These are phyloP conservation scores for Steinernema khuongi DNA, from an alignment of 1,140 invertebrate species.

Conservation along the genomic window DNA sequence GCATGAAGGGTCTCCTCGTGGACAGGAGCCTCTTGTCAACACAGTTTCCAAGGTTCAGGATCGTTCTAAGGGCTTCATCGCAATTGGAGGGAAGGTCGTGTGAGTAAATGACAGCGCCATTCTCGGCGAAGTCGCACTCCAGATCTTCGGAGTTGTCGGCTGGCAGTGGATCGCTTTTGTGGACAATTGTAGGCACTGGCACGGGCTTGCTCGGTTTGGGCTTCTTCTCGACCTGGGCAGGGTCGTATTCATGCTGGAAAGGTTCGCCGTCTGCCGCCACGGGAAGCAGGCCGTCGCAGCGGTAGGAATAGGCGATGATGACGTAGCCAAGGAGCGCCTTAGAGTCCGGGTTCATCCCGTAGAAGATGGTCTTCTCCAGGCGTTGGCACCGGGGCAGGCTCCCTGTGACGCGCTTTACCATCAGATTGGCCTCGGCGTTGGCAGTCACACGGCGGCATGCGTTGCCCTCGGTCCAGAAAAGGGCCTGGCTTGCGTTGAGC, in stretches of 20 bases:
- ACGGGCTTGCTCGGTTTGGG: too few species aligned
- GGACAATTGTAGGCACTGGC: too few species aligned
- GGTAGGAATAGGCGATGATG: not conserved
- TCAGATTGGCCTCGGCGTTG: not conserved
- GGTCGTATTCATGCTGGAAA: too few species aligned
- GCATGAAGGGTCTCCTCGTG: not conserved
- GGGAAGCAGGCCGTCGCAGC: not conserved
- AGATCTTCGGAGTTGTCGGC: too few species aligned
- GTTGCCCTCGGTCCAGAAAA: not conserved
- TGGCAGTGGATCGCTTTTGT: too few species aligned
- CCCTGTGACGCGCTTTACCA: not conserved
- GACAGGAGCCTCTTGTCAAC: not conserved
- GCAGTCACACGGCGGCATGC: not conserved
- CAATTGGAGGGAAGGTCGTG: slow-evolving; percentile 1
- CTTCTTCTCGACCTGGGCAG: too few species aligned
- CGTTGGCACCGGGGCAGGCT: not conserved
- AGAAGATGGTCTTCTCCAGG: slow-evolving; percentile 3
- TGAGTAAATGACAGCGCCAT: not conserved
- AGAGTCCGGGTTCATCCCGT: not conserved
- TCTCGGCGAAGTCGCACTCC: not conserved
- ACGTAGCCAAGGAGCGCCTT: not conserved
- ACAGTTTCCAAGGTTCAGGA: not conserved
- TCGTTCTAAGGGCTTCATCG: not conserved
- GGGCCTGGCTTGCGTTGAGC: not conserved
- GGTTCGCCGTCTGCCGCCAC: too few species aligned